Percentiles rank a stretch among this genome's conserved stretches.
phyloP scores from a whole-genome alignment of 2,113 vertebrate species.

The Tragelaphus buxtoni region DNA sequence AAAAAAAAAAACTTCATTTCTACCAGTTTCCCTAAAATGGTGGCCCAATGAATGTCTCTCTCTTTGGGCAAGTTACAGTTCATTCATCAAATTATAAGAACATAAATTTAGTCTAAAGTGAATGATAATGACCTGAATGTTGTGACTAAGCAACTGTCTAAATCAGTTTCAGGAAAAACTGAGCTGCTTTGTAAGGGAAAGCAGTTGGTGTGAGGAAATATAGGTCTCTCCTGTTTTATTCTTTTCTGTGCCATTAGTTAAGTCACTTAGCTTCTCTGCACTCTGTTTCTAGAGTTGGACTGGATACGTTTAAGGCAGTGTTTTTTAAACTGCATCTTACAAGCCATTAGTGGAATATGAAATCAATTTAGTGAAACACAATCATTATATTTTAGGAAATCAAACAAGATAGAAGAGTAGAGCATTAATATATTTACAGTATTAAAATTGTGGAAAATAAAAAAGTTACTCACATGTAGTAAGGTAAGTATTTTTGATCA shows the following conservation, averaged over 20 bases:
- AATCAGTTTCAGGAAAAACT: background rate
- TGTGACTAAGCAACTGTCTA: background rate
- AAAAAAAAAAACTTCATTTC: too few relatives aligned
- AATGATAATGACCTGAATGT: background rate
- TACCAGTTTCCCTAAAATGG: too few relatives aligned
- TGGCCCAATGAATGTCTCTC: too few relatives aligned
- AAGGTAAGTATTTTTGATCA: background rate
- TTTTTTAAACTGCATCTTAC: background rate
- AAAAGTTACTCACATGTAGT: background rate
- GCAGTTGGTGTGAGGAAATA: background rate
- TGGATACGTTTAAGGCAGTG: background rate
- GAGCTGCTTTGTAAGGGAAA: background rate
- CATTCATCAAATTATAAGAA: background rate
- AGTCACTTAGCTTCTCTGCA: background rate
- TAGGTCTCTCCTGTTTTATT: background rate
- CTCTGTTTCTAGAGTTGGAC: background rate
- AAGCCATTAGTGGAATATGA: background rate
- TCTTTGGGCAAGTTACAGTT: too few relatives aligned
- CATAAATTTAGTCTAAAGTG: background rate
- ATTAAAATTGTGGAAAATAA: background rate
- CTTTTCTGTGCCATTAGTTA: background rate
- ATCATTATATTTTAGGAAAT: background rate
- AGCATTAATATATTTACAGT: background rate
- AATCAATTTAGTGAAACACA: background rate
- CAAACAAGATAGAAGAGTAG: background rate